Conservation (phyloP, 1,140 invertebrate species). For the Diorhabda elongata region DNA sequence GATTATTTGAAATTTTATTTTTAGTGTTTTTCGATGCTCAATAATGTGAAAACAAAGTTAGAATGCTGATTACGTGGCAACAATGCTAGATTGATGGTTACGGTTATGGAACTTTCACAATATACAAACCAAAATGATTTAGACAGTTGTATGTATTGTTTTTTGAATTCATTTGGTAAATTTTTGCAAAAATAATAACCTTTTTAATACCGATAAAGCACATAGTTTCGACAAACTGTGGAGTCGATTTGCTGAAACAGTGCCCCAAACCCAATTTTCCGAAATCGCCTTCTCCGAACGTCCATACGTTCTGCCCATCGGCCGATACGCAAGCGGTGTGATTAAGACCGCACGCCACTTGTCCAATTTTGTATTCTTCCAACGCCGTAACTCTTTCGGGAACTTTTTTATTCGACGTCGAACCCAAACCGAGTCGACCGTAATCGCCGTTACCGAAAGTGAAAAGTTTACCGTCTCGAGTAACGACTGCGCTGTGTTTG, state of each 20-base stretch:
- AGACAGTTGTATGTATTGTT: not conserved
- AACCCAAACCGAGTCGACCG: conserved; percentile 60
- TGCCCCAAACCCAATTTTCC: conserved; percentile 63
- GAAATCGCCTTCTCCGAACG: conserved; percentile 67
- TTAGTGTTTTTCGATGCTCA: too few relatives aligned
- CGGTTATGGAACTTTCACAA: not conserved
- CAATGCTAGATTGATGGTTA: too few relatives aligned
- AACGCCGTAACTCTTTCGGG: conserved; percentile 56
- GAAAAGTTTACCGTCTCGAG: conserved; percentile 61
- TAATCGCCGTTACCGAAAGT: conserved; percentile 68
- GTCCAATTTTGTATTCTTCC: conserved; percentile 47
- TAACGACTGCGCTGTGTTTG: conserved; percentile 66
- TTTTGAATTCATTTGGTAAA: not conserved
- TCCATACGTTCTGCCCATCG: conserved; percentile 60
- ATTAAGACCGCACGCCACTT: conserved; percentile 59
- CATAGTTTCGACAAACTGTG: conserved; percentile 55
- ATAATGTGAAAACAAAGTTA: too few relatives aligned
- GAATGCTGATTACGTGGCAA: too few relatives aligned
- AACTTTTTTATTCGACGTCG: conserved; percentile 59
- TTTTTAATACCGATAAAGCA: conserved; percentile 57
- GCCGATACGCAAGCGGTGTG: conserved; percentile 60
- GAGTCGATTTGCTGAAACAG: conserved; percentile 54
- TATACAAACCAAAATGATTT: too few relatives aligned
- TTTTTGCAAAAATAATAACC: conserved; percentile 11
- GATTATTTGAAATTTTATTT: too few relatives aligned